Percentiles rank a stretch among this genome's conserved stretches.
phyloP scores from a whole-genome alignment of 2,888 invertebrate species.

The Phanerotoma sp. region DNA sequence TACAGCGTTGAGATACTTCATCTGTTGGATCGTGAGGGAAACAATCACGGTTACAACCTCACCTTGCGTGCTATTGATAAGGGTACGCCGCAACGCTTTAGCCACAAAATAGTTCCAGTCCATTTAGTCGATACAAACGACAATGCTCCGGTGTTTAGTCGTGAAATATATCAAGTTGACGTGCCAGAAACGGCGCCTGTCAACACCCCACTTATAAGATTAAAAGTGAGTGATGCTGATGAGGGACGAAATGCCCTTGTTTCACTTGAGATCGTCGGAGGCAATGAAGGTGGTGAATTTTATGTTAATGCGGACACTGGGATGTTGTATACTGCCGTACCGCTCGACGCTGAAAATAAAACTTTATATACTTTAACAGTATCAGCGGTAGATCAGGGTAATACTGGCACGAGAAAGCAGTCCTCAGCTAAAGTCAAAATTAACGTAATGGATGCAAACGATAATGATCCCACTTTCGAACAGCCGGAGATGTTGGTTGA shows the following conservation, averaged over 20 bases:
- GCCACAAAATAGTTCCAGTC: conserved; percentile 80
- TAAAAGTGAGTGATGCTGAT: conserved; percentile 85
- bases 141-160: conserved; percentile 84
- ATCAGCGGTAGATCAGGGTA: conserved; percentile 85
- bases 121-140: conserved; percentile 80
- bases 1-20: conserved; percentile 79
- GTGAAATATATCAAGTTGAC: conserved; percentile 82
- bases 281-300: conserved; percentile 89
- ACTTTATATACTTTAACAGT: conserved; percentile 85
- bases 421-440: conserved; percentile 91
- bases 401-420: conserved; percentile 78
- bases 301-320: conserved; percentile 85
- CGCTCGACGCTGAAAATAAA: conserved; percentile 82
- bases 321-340: conserved; percentile 80
- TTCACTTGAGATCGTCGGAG: conserved; percentile 85
- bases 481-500: conserved; percentile 68
- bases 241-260: conserved; percentile 82
- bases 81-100: conserved; percentile 76
- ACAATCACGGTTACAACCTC: conserved; percentile 82
- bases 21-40: conserved; percentile 74
- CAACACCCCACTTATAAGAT: conserved; percentile 82
- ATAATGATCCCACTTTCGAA: conserved; percentile 90
- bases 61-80: conserved; percentile 83
- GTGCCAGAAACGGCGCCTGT: conserved; percentile 87
- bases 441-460: conserved; percentile 87